Conservation (phyloP, 2,113 vertebrate genomes). For the Lota lota region DNA sequence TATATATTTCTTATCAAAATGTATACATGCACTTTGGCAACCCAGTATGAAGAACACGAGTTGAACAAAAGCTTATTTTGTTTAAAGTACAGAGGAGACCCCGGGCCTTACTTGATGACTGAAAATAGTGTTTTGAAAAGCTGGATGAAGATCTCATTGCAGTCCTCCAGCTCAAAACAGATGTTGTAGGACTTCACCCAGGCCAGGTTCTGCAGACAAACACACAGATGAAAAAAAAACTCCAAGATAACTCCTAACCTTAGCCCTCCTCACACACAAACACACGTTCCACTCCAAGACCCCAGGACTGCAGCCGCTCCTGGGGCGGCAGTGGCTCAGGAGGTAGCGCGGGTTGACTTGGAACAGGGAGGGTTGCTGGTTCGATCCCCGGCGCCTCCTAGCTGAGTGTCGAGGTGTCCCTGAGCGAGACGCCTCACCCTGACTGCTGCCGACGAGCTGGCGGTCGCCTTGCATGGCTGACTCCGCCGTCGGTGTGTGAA, state of each 20-base stretch:
- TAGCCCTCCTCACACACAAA: background rate
- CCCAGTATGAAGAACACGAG: background rate
- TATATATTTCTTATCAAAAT: too few species aligned
- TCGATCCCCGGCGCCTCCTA: too few species aligned
- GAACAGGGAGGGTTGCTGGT: too few species aligned
- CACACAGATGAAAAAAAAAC: background rate
- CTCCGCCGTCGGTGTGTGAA: too few species aligned
- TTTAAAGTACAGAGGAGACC: background rate
- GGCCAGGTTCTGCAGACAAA: constrained; percentile 85
- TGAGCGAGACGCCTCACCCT: too few species aligned
- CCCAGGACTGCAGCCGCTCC: background rate
- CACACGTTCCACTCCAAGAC: too few species aligned
- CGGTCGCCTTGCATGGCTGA: too few species aligned
- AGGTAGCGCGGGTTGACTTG: too few species aligned
- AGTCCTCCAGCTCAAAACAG: constrained; percentile 99
- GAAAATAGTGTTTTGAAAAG: constrained; percentile 99
- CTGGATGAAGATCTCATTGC: constrained; percentile 99
- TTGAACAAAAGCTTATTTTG: background rate
- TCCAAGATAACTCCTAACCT: constrained; percentile 20
- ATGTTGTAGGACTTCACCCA: constrained; percentile 99
- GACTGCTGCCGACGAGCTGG: too few species aligned
- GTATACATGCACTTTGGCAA: background rate
- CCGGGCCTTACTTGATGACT: constrained; percentile 92
- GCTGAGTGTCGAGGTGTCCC: too few species aligned
- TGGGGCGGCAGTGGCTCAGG: too few species aligned